Percentiles rank a stretch among this genome's conserved stretches.
phyloP scores from a whole-genome alignment of 2,888 invertebrate species.

The Tetragonula carbonaria region DNA sequence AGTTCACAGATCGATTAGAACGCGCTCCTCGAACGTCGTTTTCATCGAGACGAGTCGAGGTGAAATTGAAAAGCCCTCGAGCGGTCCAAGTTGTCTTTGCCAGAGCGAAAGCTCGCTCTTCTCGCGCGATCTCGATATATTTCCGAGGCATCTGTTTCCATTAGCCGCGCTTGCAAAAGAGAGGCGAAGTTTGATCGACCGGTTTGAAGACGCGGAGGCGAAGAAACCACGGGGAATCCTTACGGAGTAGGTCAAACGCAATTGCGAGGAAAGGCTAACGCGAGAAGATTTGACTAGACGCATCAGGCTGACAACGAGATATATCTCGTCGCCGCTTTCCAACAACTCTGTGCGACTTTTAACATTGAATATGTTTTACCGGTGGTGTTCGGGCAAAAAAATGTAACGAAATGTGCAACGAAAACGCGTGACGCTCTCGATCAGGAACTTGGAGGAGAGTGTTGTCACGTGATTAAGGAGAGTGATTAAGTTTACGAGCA shows the following conservation, averaged over 20 bases:
- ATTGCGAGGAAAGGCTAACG: slow-evolving; percentile 7
- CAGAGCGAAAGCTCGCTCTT: background rate
- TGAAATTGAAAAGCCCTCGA: slow-evolving; percentile 13
- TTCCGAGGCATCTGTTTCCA: slow-evolving; percentile 28
- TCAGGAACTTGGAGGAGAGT: too few species aligned
- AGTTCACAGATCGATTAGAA: slow-evolving; percentile 14
- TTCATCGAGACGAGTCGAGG: background rate
- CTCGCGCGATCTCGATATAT: slow-evolving; percentile 19
- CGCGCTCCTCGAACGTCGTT: background rate
- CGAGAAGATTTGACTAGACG: background rate
- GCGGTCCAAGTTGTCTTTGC: background rate
- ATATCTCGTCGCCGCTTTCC: too few species aligned
- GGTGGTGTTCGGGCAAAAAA: too few species aligned
- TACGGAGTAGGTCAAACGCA: slow-evolving; percentile 36
- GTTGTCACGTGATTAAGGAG: too few species aligned
- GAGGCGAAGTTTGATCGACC: slow-evolving; percentile 16
- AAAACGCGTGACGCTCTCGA: too few species aligned
- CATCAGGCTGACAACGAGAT: background rate
- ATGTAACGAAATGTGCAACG: too few species aligned
- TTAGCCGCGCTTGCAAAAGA: slow-evolving; percentile 15
- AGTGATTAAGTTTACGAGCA: too few species aligned
- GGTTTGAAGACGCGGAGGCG: background rate
- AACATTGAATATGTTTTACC: too few species aligned
- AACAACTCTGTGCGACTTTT: background rate
- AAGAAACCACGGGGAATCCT: slow-evolving; percentile 9